Conservation (phyloP, 2,797 vertebrate genomes). For the Cichlasoma orientale region DNA sequence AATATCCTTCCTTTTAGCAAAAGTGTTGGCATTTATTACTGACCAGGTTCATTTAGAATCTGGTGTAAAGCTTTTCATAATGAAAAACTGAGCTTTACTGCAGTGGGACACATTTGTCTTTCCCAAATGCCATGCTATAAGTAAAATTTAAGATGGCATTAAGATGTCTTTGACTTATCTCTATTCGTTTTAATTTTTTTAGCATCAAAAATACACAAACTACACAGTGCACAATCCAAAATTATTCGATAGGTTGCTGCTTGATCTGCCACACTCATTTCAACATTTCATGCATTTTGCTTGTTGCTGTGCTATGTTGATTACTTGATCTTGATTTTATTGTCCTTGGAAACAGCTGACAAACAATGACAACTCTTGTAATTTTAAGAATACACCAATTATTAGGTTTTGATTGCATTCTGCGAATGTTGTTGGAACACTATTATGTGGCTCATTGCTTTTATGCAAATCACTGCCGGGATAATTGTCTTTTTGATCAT, state of each 20-base stretch:
- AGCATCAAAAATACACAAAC: background rate
- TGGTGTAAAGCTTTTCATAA: background rate
- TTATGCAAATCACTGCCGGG: background rate
- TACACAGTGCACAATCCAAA: background rate
- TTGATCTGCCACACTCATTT: background rate
- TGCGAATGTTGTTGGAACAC: background rate
- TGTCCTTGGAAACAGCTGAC: background rate
- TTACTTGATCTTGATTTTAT: background rate
- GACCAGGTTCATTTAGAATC: background rate
- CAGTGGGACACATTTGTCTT: background rate
- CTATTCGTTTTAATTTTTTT: background rate
- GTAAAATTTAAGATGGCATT: background rate
- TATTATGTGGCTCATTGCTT: background rate
- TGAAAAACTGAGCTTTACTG: background rate
- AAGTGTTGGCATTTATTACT: background rate
- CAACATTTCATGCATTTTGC: background rate
- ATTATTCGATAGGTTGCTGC: background rate
- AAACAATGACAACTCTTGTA: background rate
- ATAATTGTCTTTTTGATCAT: background rate
- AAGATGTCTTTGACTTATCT: background rate
- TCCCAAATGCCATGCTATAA: background rate
- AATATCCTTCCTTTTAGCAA: background rate
- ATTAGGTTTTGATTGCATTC: background rate
- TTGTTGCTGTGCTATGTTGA: background rate
- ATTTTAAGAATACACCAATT: background rate